Conservation (phyloP, 2,113 vertebrate genomes). For the Loxodonta africana region DNA sequence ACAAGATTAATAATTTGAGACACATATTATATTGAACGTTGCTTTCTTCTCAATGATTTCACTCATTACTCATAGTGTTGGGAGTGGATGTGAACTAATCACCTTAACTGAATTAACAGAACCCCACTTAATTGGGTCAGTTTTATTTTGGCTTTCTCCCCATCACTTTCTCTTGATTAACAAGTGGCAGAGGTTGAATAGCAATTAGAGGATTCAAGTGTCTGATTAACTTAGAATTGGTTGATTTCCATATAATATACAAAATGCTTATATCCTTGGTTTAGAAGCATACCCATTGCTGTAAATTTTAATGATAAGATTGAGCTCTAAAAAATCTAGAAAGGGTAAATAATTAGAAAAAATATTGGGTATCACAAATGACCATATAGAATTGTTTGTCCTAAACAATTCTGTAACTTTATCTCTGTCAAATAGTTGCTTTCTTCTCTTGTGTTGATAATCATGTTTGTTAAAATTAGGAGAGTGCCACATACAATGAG, state of each 20-base stretch:
- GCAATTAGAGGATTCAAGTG: background rate
- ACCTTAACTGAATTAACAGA: background rate
- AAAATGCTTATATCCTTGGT: background rate
- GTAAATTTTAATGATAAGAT: background rate
- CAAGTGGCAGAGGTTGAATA: background rate
- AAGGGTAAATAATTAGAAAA: slow-evolving; percentile 22
- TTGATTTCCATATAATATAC: background rate
- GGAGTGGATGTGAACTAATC: background rate
- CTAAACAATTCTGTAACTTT: slow-evolving; percentile 1
- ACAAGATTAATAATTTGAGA: background rate
- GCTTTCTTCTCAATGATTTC: background rate
- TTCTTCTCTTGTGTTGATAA: background rate
- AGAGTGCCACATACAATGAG: background rate
- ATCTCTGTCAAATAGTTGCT: background rate
- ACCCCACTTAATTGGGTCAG: background rate
- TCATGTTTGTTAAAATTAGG: background rate
- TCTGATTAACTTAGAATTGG: background rate
- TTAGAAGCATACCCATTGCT: background rate
- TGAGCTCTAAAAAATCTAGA: background rate
- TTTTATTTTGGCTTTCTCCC: background rate
- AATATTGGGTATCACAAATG: background rate
- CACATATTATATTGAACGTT: background rate
- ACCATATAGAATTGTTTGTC: background rate
- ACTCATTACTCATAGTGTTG: background rate
- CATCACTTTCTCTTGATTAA: background rate